These are phyloP conservation scores for Entomyzon cyanotis DNA, from an alignment of 2,113 vertebrate genomes.

Conservation along the genomic window DNA sequence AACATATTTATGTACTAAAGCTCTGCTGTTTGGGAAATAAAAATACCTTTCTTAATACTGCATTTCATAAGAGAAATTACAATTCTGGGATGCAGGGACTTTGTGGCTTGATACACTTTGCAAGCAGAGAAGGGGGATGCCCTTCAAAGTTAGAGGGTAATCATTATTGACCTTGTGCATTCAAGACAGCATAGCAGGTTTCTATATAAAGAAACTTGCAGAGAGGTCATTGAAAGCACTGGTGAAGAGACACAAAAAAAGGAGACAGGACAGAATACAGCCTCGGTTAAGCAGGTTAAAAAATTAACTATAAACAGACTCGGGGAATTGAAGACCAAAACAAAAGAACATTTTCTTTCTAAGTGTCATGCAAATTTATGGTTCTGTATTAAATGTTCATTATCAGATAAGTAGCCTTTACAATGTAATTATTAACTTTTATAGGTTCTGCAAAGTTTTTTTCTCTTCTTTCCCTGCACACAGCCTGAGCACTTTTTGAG, in stretches of 20 bases:
- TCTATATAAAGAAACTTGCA: conserved; percentile 68
- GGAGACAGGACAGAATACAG: neutral
- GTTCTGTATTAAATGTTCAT: conserved; percentile 1
- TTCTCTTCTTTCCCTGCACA: neutral
- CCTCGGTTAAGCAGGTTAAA: neutral
- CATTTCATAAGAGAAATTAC: conserved; percentile 17
- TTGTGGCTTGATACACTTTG: conserved; percentile 2
- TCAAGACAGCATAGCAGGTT: conserved; percentile 66
- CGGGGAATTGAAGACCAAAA: neutral
- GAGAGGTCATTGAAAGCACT: conserved; percentile 58
- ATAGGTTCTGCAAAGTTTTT: conserved; percentile 12
- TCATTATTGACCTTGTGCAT: conserved; percentile 73
- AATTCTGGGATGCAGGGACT: conserved; percentile 22
- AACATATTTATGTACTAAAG: neutral
- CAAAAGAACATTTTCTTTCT: conserved; percentile 17
- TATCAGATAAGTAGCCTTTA: conserved; percentile 17
- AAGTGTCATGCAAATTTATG: conserved; percentile 20
- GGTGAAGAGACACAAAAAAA: conserved; percentile 46
- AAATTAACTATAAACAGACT: conserved; percentile 38
- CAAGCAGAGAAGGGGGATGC: conserved; percentile 51
- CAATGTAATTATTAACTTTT: conserved; percentile 41
- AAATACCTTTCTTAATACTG: neutral
- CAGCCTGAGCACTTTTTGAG: neutral
- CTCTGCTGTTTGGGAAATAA: neutral
- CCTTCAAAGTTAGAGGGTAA: conserved; percentile 72